phyloP scores from a whole-genome alignment of 1,140 invertebrate species.

The Anadara kagoshimensis region DNA sequence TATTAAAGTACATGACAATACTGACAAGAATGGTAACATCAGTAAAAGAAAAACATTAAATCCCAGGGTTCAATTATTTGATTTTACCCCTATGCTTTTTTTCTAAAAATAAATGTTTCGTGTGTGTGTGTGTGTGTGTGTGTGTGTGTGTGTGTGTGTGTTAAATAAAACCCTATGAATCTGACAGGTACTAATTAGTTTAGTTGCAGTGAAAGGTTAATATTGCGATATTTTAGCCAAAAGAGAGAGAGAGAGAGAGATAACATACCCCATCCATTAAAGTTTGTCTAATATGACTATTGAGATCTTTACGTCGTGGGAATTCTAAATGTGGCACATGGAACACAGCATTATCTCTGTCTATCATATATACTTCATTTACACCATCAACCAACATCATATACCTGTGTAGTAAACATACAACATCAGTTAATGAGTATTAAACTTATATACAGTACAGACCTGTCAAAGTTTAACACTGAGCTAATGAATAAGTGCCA shows the following conservation, averaged over 20 bases:
- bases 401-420: conserved; percentile 80
- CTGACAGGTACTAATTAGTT: no score
- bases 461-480: neutral
- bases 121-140: no score
- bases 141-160: no score
- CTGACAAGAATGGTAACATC: no score
- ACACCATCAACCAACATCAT: conserved; percentile 95
- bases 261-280: conserved; percentile 91
- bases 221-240: no score
- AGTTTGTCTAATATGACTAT: conserved; percentile 85
- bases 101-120: no score
- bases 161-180: no score
- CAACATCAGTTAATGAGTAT: conserved; percentile 12
- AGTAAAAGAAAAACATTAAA: no score
- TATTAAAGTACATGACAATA: no score
- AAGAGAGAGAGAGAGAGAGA: neutral
- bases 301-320: conserved; percentile 83
- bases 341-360: conserved; percentile 97
- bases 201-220: no score
- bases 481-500: neutral
- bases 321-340: conserved; percentile 88
- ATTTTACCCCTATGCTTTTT: no score
- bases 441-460: neutral
- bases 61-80: no score
- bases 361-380: conserved; percentile 93